Percentiles rank a stretch among this genome's conserved stretches.
Evolutionary conservation across 2,888 invertebrate species (phyloP).

Genomic region (Furcula furcula): DNA sequence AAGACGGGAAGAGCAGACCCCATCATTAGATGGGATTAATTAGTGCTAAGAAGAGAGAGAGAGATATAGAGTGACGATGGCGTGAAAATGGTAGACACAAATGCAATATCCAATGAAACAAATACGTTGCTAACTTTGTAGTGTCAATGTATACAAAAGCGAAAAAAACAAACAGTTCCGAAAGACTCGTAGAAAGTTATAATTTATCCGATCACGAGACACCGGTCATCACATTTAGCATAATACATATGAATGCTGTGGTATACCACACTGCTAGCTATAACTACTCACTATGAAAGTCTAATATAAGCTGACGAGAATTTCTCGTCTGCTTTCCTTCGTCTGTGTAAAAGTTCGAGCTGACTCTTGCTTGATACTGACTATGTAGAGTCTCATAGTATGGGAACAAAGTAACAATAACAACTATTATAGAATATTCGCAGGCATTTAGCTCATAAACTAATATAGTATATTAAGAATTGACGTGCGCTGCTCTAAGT

Average conservation of each 20-base stretch:
- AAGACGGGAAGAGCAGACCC: no score
- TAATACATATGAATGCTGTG: no score
- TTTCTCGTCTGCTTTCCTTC: conserved; percentile 25
- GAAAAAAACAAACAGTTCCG: neutral
- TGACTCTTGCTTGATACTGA: no score
- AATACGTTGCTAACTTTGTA: neutral
- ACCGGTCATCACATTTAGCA: neutral
- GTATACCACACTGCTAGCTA: neutral
- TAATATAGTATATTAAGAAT: no score
- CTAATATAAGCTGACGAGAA: conserved; percentile 10
- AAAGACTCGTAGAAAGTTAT: neutral
- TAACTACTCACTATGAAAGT: conserved; percentile 2
- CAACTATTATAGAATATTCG: no score
- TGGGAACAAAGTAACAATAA: no score
- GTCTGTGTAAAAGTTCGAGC: conserved; percentile 12
- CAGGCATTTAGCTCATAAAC: no score
- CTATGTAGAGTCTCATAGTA: no score
- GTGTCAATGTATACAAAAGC: neutral
- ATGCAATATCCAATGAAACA: neutral
- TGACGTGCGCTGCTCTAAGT: no score
- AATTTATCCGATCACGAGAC: neutral
- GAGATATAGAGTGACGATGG: no score
- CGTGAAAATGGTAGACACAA: neutral
- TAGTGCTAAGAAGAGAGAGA: no score
- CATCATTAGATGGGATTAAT: no score